These are phyloP conservation scores for Drosophila elegans DNA, from an alignment of 1,140 invertebrate genomes.

Conservation along the genomic window DNA sequence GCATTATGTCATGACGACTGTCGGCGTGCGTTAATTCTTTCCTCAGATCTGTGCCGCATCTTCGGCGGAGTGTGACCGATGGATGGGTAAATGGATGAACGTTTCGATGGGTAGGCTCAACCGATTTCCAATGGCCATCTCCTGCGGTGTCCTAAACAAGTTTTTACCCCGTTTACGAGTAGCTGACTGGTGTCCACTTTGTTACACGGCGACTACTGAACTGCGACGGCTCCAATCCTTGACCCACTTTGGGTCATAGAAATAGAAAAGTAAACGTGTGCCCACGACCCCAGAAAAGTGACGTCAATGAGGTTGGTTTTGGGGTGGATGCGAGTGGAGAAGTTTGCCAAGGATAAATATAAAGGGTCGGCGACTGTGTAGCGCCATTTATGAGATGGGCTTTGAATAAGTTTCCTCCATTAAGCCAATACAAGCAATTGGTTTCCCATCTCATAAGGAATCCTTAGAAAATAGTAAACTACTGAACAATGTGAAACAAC, in stretches of 20 bases:
- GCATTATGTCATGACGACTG: slow-evolving; percentile 58
- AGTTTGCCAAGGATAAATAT: slow-evolving; percentile 32
- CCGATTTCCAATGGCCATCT: slow-evolving; percentile 19
- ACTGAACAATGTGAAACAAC: no score
- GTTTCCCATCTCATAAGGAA: no score
- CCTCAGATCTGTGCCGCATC: slow-evolving; percentile 65
- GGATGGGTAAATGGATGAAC: not conserved
- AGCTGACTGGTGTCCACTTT: slow-evolving; percentile 29
- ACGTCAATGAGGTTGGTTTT: slow-evolving; percentile 51
- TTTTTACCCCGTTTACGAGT: slow-evolving; percentile 25
- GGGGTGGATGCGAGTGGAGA: slow-evolving; percentile 27
- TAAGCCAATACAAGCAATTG: slow-evolving; percentile 15
- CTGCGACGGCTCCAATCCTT: slow-evolving; percentile 55
- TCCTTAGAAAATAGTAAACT: no score
- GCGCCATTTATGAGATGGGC: slow-evolving; percentile 10
- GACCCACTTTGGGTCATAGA: slow-evolving; percentile 52
- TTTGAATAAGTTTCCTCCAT: slow-evolving; percentile 10
- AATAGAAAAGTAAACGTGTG: slow-evolving; percentile 45
- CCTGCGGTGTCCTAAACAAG: slow-evolving; percentile 24
- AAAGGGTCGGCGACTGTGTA: not conserved
- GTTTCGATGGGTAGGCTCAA: not conserved
- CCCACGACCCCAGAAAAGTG: slow-evolving; percentile 41
- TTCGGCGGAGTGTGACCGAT: slow-evolving; percentile 13
- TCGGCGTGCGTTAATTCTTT: slow-evolving; percentile 50
- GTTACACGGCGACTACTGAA: slow-evolving; percentile 24